Base-by-base conservation (phyloP, 1,140 invertebrate species). In the Brachionus paranguensis region DNA sequence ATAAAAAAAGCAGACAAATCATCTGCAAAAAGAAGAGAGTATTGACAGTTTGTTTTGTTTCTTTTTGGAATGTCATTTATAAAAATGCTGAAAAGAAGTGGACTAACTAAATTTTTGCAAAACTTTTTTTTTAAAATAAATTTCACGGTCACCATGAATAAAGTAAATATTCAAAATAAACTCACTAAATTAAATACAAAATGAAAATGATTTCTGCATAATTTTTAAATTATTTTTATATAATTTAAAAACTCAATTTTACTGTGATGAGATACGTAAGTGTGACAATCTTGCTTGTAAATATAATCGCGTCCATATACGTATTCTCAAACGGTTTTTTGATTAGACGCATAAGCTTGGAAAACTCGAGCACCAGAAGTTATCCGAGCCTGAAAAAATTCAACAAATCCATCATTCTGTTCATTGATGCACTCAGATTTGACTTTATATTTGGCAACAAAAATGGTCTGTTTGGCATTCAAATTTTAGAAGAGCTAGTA, bases 371-470 rank as follows among this genome's bases (percentile, higher is more conserved):
- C 24, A 64, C 37, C 11, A 68, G 27, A 47, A n/a, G 11, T 11
- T 17, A 81, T 33, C 64, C 64, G 8, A 20, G 20, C 3, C 33
- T 81, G 7, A 81, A 84, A 24, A 45, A 20, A 60, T 84, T 84
- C 45, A 47, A 86, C 27, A 92, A 92, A 89, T 91, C 94, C 2
- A 92, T 98, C 78, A 89, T 98, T 29, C 87, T 99, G 6, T 89
- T 99, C 1, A 93, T 99, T 33, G 97, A 99, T 91, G 96, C 96
- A 0, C 89, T 99, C 7, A 92, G 95, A 86, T 96, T 94, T 90
- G 97, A 99, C 87, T 99, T 99, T 90, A 92, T 93, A 29, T 68
- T 85, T 70, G 86, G 84, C 8, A 78, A 85, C 29, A 84, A 93
- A 87, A 86, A 90, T 7, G 87, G 88, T 53, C 85, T 87, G 45